Conservation (phyloP, 64 coral and sea anemone species). For the Actinia equina region DNA sequence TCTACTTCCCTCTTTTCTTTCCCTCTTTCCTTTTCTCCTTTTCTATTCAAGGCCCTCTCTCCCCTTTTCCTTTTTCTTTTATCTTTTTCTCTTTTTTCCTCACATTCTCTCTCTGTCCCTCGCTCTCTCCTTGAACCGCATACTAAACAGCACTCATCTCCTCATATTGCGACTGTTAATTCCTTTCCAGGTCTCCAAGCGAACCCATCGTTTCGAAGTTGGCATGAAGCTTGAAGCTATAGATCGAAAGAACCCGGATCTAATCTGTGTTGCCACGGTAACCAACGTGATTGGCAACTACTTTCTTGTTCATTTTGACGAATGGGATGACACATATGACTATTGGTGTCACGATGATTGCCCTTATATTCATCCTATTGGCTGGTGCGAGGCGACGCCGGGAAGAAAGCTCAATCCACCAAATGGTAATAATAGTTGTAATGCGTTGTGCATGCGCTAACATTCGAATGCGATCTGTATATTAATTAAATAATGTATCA, state of each 20-base stretch:
- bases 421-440: slow-evolving; percentile 39
- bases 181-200: slow-evolving; percentile 32
- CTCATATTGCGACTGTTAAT: not conserved
- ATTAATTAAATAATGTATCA: too few species aligned
- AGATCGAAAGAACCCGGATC: slow-evolving; percentile 96
- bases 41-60: too few species aligned
- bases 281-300: slow-evolving; percentile 92
- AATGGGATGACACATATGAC: slow-evolving; percentile 99
- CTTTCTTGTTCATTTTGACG: slow-evolving; percentile 96
- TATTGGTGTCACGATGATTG: slow-evolving; percentile 97
- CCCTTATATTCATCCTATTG: slow-evolving; percentile 94
- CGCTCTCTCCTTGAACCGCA: too few species aligned
- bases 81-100: not conserved
- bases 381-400: slow-evolving; percentile 70
- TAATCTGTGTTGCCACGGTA: slow-evolving; percentile 97
- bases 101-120: not conserved
- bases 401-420: slow-evolving; percentile 86
- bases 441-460: too few species aligned
- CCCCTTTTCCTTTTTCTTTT: not conserved
- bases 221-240: slow-evolving; percentile 94
- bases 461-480: too few species aligned
- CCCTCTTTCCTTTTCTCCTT: too few species aligned
- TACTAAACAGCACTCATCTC: not conserved
- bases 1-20: too few species aligned
- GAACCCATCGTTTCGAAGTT: slow-evolving; percentile 63